A percentile compares a stretch with the other conserved stretches of the same genome.
Conservation (phyloP, 2,888 invertebrate genomes). For the Molanna angustata region DNA sequence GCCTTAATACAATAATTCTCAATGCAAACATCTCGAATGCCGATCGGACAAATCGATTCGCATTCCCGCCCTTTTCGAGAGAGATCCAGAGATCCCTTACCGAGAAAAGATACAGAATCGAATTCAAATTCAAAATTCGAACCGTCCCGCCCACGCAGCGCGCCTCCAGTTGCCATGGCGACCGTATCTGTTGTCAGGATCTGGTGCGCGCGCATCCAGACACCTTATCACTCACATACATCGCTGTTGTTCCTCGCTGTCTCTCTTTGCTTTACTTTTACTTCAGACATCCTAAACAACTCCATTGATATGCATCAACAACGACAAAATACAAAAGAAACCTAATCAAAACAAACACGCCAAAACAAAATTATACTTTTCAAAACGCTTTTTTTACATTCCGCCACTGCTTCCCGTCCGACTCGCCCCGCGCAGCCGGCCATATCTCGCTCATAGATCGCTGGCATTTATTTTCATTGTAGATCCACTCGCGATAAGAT, state of each 20-base stretch:
- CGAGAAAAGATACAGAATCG: constrained; percentile 28
- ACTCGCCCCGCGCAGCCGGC: background rate
- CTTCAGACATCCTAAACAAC: background rate
- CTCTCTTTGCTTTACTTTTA: no score
- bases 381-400: background rate
- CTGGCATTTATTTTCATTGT: background rate
- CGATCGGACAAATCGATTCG: constrained; percentile 21
- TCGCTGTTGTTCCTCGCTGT: constrained; percentile 12
- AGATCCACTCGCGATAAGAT: background rate
- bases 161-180: constrained; percentile 23
- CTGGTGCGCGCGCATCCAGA: constrained; percentile 24
- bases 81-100: constrained; percentile 22
- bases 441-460: background rate
- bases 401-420: background rate
- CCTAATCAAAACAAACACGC: background rate
- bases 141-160: no score
- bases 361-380: background rate
- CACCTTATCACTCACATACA: constrained; percentile 9
- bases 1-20: constrained; percentile 9
- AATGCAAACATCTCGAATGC: constrained; percentile 14
- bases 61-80: constrained; percentile 19
- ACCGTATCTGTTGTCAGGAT: constrained; percentile 13
- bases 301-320: background rate
- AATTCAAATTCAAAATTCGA: constrained; percentile 30
- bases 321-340: no score